Evolutionary conservation across 2,888 invertebrate species (phyloP).

Genomic region (Coleophora deauratella): DNA sequence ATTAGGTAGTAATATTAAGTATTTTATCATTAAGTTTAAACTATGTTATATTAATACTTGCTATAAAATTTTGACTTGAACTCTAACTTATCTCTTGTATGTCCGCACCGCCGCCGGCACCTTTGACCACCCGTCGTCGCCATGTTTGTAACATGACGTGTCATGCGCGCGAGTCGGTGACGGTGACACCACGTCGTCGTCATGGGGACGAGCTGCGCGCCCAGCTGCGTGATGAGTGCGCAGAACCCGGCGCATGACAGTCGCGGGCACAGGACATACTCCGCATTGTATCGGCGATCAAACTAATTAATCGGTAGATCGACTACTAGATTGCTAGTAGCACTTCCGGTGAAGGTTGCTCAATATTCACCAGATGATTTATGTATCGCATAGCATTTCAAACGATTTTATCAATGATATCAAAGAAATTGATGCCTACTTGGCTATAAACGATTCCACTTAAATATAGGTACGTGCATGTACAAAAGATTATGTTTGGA

Average conservation of each 20-base stretch:
- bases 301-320: conserved; percentile 71
- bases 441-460: no score
- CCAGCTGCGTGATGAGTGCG: conserved; percentile 65
- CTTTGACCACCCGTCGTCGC: conserved; percentile 5
- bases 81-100: no score
- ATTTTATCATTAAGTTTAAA: no score
- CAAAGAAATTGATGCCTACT: conserved; percentile 35
- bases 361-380: conserved; percentile 55
- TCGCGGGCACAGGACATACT: conserved; percentile 49
- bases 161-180: conserved; percentile 7
- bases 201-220: conserved; percentile 6
- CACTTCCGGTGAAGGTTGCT: conserved; percentile 69
- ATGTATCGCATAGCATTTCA: conserved; percentile 36
- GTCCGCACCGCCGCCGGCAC: neutral
- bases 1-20: no score
- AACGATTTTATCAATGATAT: conserved; percentile 60
- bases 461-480: no score
- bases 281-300: conserved; percentile 60
- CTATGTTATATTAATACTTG: no score
- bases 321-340: conserved; percentile 60
- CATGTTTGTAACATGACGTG: conserved; percentile 4
- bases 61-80: no score
- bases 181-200: conserved; percentile 41
- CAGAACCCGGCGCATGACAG: conserved; percentile 42
- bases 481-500: no score